Evolutionary conservation across 2,113 vertebrate species (phyloP).

Genomic region (Mola mola): DNA sequence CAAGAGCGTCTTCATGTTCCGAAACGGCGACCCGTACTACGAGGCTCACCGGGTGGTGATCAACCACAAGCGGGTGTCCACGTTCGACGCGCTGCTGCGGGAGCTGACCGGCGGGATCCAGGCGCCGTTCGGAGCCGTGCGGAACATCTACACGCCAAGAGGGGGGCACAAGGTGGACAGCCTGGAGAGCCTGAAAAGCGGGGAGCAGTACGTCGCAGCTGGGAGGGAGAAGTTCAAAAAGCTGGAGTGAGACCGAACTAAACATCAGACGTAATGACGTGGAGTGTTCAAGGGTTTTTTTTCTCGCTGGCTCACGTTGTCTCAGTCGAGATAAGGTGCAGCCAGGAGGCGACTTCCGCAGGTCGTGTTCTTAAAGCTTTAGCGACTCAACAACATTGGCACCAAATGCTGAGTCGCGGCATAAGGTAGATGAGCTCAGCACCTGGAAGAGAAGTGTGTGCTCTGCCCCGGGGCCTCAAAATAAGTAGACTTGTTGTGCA

Average conservation of each 20-base stretch:
- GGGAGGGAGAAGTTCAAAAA: slow-evolving; percentile 94
- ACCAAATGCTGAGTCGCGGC: slow-evolving; percentile 33
- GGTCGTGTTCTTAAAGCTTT: slow-evolving; percentile 12
- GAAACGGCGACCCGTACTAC: slow-evolving; percentile 94
- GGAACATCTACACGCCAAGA: slow-evolving; percentile 93
- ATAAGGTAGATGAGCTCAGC: slow-evolving; percentile 32
- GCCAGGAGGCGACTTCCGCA: no score
- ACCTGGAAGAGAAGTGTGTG: slow-evolving; percentile 4
- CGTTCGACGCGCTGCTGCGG: slow-evolving; percentile 91
- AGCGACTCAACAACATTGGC: slow-evolving; percentile 17
- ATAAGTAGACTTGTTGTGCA: slow-evolving; percentile 41
- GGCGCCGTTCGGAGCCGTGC: slow-evolving; percentile 92
- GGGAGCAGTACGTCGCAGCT: slow-evolving; percentile 95
- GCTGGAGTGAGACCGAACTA: slow-evolving; percentile 87
- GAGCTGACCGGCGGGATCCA: slow-evolving; percentile 92
- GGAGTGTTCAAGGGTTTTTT: no score
- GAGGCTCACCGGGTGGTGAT: slow-evolving; percentile 91
- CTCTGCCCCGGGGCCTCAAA: slow-evolving; percentile 28
- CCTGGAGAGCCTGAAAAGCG: slow-evolving; percentile 88
- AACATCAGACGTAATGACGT: not conserved
- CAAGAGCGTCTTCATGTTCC: slow-evolving; percentile 91
- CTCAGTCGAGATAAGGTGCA: no score
- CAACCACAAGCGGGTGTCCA: slow-evolving; percentile 90
- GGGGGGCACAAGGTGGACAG: slow-evolving; percentile 88
- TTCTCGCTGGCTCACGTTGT: no score